phyloP scores from a whole-genome alignment of 2,888 invertebrate species.

The Choristoneura rosaceana region DNA sequence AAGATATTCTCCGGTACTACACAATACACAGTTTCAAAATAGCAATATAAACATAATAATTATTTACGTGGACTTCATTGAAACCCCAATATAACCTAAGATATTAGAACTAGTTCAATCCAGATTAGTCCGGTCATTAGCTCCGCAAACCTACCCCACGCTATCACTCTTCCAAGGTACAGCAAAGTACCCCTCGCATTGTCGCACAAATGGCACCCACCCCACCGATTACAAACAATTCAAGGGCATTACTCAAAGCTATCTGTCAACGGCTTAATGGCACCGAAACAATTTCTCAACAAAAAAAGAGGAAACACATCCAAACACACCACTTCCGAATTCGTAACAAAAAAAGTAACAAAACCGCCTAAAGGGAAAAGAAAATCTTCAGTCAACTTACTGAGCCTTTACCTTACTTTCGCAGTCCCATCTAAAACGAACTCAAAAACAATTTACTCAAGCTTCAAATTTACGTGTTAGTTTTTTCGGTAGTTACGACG shows the following conservation, averaged over 20 bases:
- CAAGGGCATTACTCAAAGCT: constrained; percentile 77
- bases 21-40: too few relatives aligned
- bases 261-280: constrained; percentile 85
- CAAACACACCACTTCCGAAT: constrained; percentile 79
- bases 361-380: constrained; percentile 62
- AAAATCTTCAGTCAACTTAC: constrained; percentile 72
- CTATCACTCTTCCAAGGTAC: constrained; percentile 22
- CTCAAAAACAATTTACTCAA: background rate
- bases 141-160: background rate
- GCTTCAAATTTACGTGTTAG: constrained; percentile 46
- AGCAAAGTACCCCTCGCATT: constrained; percentile 52
- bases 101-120: background rate
- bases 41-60: too few relatives aligned
- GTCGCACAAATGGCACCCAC: constrained; percentile 65
- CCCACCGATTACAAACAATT: constrained; percentile 67
- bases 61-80: too few relatives aligned
- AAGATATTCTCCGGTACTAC: too few relatives aligned
- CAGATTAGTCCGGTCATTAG: constrained; percentile 11
- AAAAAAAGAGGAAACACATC: constrained; percentile 83
- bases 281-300: constrained; percentile 83
- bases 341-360: constrained; percentile 77
- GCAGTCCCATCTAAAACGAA: constrained; percentile 43
- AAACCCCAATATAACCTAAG: background rate
- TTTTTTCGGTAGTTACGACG: constrained; percentile 53
- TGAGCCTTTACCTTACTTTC: constrained; percentile 58